Percentiles rank a stretch among this genome's conserved stretches.
Evolutionary conservation across 2,113 vertebrate species (phyloP).

Genomic region (Coregonus clupeaformis): DNA sequence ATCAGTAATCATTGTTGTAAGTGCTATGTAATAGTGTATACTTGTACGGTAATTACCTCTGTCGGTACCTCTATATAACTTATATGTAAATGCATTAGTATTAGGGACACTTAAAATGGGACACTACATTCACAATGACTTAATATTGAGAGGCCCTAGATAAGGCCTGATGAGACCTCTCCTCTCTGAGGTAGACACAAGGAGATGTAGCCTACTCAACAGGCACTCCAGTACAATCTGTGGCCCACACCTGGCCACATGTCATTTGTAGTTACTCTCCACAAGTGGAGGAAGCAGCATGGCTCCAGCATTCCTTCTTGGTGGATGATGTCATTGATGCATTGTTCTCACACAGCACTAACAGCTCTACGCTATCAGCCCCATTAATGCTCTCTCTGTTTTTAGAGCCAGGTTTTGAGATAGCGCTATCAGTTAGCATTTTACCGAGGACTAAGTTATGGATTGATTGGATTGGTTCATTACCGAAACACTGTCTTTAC

Average conservation of each 20-base stretch:
- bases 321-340: constrained; percentile 34
- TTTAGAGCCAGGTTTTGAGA: constrained; percentile 30
- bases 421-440: constrained; percentile 35
- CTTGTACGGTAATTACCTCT: too few relatives aligned
- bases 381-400: constrained; percentile 18
- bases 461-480: constrained; percentile 36
- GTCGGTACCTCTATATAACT: too few relatives aligned
- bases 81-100: too few relatives aligned
- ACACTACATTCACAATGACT: too few relatives aligned
- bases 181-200: neutral
- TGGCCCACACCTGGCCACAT: constrained; percentile 38
- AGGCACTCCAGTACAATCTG: constrained; percentile 26
- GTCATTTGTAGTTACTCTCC: constrained; percentile 44
- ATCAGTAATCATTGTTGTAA: too few relatives aligned
- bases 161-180: neutral
- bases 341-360: constrained; percentile 22
- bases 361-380: neutral
- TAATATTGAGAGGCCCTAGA: neutral
- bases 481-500: constrained; percentile 23
- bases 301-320: constrained; percentile 14
- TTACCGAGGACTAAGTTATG: constrained; percentile 1
- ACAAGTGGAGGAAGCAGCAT: constrained; percentile 17
- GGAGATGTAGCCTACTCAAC: too few relatives aligned
- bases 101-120: too few relatives aligned
- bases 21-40: too few relatives aligned